A percentile compares a stretch with the other conserved stretches of the same genome.
Conservation (phyloP, 92 coral and sea anemone genomes). For the Phymanthus crucifer region DNA sequence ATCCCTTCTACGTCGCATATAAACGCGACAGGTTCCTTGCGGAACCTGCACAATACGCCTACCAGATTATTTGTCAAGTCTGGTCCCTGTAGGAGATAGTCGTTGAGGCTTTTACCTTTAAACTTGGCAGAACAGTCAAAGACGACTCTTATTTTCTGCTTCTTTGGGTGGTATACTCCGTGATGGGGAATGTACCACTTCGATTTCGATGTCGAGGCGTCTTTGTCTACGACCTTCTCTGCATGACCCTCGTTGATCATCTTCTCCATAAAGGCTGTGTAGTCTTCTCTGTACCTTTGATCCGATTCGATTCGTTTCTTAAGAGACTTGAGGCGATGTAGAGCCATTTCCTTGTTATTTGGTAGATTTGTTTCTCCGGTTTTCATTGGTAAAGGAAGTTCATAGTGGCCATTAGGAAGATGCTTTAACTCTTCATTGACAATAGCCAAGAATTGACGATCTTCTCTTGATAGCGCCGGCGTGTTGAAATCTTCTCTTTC, state of each 20-base stretch:
- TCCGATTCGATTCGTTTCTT: constrained; percentile 30
- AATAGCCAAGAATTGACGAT: constrained; percentile 25
- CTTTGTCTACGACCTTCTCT: constrained; percentile 13
- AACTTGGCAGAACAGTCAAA: constrained; percentile 31
- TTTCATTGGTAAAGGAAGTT: constrained; percentile 38
- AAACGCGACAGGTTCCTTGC: constrained; percentile 44
- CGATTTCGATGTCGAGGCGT: constrained; percentile 3
- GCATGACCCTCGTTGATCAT: constrained; percentile 34
- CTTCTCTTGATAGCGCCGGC: constrained; percentile 20
- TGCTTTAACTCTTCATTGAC: constrained; percentile 19
- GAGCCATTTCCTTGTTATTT: constrained; percentile 32
- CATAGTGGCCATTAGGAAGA: constrained; percentile 31
- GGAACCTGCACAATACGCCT: constrained; percentile 45
- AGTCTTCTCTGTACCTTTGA: constrained; percentile 24
- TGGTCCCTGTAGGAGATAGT: constrained; percentile 48
- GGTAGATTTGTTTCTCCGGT: constrained; percentile 26
- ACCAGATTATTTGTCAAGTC: constrained; percentile 45
- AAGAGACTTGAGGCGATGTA: constrained; percentile 28
- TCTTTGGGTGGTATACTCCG: constrained; percentile 53
- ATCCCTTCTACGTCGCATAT: constrained; percentile 32
- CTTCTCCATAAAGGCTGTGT: constrained; percentile 40
- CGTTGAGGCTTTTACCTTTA: constrained; percentile 22
- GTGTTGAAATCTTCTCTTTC: constrained; percentile 24
- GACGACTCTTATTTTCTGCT: constrained; percentile 25
- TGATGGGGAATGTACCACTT: constrained; percentile 54